Evolutionary conservation across 1,140 invertebrate species (phyloP).

Genomic region (Streblospio benedicti): DNA sequence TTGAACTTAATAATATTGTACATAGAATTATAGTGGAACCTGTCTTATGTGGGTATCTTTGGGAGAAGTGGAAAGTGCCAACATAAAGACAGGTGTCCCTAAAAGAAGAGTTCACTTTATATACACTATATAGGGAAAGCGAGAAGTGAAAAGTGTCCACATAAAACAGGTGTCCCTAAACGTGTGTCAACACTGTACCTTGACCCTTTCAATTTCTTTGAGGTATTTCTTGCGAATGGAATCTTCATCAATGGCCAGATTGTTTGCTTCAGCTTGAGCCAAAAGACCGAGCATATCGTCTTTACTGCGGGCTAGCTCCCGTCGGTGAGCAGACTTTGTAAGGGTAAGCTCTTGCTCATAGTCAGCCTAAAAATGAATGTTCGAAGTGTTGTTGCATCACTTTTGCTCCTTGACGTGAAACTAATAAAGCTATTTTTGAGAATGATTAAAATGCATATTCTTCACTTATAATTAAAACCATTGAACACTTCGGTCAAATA

Average conservation of each 20-base stretch:
- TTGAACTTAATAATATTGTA: neutral
- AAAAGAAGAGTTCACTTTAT: no score
- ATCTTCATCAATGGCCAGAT: slow-evolving; percentile 52
- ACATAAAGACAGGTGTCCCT: no score
- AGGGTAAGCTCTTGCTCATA: slow-evolving; percentile 16
- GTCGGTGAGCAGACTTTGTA: slow-evolving; percentile 10
- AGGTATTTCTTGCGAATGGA: slow-evolving; percentile 68
- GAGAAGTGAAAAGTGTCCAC: no score
- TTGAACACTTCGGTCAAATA: no score
- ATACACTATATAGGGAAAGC: no score
- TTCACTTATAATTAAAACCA: no score
- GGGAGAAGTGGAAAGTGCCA: no score
- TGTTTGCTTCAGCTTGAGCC: slow-evolving; percentile 14
- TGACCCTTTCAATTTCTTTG: slow-evolving; percentile 74
- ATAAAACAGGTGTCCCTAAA: no score
- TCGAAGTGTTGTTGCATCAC: no score
- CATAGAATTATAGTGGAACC: neutral
- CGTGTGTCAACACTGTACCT: slow-evolving; percentile 43
- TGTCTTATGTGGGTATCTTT: neutral
- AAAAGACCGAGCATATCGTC: slow-evolving; percentile 15
- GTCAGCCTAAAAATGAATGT: slow-evolving; percentile 9
- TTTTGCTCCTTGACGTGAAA: no score
- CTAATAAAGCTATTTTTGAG: no score
- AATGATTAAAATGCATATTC: no score
- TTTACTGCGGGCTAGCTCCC: slow-evolving; percentile 13